phyloP scores from a whole-genome alignment of 2,113 vertebrate genomes.

The Corydoras maculifer region DNA sequence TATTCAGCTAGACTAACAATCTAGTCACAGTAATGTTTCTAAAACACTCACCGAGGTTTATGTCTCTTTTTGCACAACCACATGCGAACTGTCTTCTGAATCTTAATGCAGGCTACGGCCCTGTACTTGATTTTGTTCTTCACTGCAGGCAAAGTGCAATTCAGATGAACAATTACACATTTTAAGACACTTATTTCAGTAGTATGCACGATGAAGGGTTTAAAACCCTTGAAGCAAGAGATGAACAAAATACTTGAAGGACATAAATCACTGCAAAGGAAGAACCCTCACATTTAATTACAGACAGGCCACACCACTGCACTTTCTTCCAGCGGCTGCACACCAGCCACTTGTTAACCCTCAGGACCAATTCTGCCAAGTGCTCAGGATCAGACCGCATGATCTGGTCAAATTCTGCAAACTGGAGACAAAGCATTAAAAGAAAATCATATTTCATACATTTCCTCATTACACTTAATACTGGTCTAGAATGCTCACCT shows the following conservation, averaged over 20 bases:
- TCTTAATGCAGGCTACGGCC: constrained; percentile 89
- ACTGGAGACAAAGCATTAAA: constrained; percentile 59
- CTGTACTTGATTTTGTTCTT: constrained; percentile 93
- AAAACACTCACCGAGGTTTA: constrained; percentile 84
- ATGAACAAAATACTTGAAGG: constrained; percentile 4
- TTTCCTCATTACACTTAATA: no score
- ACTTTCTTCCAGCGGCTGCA: constrained; percentile 96
- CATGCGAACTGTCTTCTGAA: constrained; percentile 96
- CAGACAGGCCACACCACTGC: constrained; percentile 91
- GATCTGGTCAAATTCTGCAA: constrained; percentile 98
- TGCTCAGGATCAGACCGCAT: constrained; percentile 98
- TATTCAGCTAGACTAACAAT: no score
- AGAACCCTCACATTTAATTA: constrained; percentile 85
- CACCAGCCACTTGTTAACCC: constrained; percentile 92
- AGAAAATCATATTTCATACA: no score
- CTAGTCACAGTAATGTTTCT: neutral
- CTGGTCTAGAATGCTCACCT: constrained; percentile 66
- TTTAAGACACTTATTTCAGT: constrained; percentile 14
- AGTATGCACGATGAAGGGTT: neutral
- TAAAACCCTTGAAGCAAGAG: neutral
- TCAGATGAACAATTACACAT: constrained; percentile 23
- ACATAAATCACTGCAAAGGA: neutral
- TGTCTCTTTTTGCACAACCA: constrained; percentile 94
- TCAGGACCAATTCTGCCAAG: constrained; percentile 83
- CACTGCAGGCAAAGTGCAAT: constrained; percentile 63